phyloP scores from a whole-genome alignment of 2,113 vertebrate species.

The Scatophagus argus region DNA sequence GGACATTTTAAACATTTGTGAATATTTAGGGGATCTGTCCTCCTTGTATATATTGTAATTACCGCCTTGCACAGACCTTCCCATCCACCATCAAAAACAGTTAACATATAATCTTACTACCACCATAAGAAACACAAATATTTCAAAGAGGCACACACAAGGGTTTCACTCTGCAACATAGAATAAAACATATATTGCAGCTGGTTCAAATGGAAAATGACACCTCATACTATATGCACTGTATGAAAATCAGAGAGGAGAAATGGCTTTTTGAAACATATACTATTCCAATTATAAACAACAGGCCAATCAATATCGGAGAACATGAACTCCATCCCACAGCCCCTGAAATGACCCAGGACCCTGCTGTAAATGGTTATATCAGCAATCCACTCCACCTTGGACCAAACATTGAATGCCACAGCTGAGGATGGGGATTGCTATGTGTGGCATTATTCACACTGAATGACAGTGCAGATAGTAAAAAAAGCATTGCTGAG shows the following conservation, averaged over 20 bases:
- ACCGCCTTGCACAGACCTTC: too few relatives aligned
- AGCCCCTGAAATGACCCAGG: slow-evolving; percentile 1
- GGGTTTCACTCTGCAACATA: neutral
- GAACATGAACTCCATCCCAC: slow-evolving; percentile 22
- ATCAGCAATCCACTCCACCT: slow-evolving; percentile 27
- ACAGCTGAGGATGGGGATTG: slow-evolving; percentile 31
- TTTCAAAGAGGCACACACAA: neutral
- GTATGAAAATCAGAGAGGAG: slow-evolving; percentile 10
- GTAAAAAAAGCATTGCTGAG: slow-evolving; percentile 54
- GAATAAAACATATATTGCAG: neutral
- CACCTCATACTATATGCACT: neutral
- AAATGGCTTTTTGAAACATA: slow-evolving; percentile 6
- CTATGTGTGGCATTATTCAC: slow-evolving; percentile 14
- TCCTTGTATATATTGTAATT: too few relatives aligned
- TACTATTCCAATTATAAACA: slow-evolving; percentile 35
- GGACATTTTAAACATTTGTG: too few relatives aligned
- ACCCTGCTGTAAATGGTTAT: slow-evolving; percentile 37
- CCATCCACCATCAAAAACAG: too few relatives aligned
- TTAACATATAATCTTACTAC: neutral
- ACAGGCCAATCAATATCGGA: slow-evolving; percentile 26
- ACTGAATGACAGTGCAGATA: slow-evolving; percentile 42
- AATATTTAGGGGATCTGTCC: too few relatives aligned
- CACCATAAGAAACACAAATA: neutral
- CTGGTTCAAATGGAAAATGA: neutral
- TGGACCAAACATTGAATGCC: slow-evolving; percentile 29